Conservation (phyloP, 2,888 invertebrate genomes). For the Thecophora atra region DNA sequence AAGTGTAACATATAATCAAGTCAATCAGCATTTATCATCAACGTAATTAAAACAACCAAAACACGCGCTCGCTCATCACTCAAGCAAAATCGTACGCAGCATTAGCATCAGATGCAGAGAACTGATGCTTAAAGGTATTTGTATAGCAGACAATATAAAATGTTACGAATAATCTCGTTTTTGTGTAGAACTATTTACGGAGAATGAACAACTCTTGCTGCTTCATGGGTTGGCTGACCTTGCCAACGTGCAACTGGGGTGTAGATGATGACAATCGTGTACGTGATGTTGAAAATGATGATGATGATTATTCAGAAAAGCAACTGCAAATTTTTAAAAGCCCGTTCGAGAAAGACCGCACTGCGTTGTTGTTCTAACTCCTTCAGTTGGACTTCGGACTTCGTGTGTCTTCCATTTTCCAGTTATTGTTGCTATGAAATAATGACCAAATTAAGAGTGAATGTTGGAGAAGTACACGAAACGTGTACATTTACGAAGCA, state of each 20-base stretch:
- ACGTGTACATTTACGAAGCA: conserved; percentile 25
- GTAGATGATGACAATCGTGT: too few species aligned
- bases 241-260: not conserved
- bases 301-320: conserved; percentile 26
- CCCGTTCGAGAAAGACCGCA: conserved; percentile 15
- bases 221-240: conserved; percentile 6
- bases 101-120: not conserved
- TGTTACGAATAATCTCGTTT: not conserved
- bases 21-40: conserved; percentile 21
- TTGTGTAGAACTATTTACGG: conserved; percentile 16
- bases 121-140: not conserved
- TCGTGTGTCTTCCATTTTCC: conserved; percentile 9
- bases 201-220: not conserved
- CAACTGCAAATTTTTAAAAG: conserved; percentile 20
- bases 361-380: conserved; percentile 21
- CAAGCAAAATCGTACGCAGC: conserved; percentile 8
- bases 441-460: conserved; percentile 21
- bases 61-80: conserved; percentile 5
- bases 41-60: conserved; percentile 9
- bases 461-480: conserved; percentile 20
- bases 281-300: conserved; percentile 19
- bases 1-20: conserved; percentile 24
- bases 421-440: not conserved
- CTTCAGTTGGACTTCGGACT: not conserved
- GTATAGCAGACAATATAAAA: not conserved